Evolutionary conservation across 2,113 vertebrate genomes (phyloP), one percentile per base, ranked within the genome.

Genomic region (Dicrurus megarhynchus): DNA sequence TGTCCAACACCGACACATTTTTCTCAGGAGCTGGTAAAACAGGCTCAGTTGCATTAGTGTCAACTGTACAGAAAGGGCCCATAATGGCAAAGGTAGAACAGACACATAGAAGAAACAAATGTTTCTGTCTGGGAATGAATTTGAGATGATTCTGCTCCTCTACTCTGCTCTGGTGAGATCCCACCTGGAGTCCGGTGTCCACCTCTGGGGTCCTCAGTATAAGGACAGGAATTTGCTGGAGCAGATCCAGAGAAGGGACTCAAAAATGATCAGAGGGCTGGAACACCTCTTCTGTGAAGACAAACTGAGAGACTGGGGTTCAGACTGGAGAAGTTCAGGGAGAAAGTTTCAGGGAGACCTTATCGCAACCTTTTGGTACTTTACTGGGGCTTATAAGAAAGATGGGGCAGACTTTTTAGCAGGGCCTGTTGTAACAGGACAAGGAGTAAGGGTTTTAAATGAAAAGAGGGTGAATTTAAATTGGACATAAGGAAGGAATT

Each of bases 281-380:
- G 16, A 71, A 19, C 3, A 49, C 1, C 27, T 39, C 32, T 77
- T 5, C 32, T 64, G 3, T 41, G 49, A 59, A 7, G 28, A 37
- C 3, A 60, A 28, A 33, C 33, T 32, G 33, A 65, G 17, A 41
- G 10, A 26, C 4, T 41, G 55, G 30, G 11, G 17, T 9, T 84
- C 42, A 76, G 37, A 16, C 27, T 47, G 26, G 13, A 69, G 21
- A 78, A 37, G 8, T 21, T 42, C 20, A 49, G 16, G 42, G 11
- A 68, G 3, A 68, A 88, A 44, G 49, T 22, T 44, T 44, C 4
- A 27, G 7, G 21, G 7, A 73, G 10, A 68, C 3, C 3, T 49
- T 35, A 32, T 3, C 9, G 17, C 0, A 0, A 32, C 8, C 21
- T 77, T 76, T 32, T 0, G 1, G 2, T 26, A 28, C 4, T 57